Evolutionary conservation across 1,140 invertebrate genomes (phyloP), one percentile per base, ranked within the genome.

Genomic region (Penaeus japonicus): DNA sequence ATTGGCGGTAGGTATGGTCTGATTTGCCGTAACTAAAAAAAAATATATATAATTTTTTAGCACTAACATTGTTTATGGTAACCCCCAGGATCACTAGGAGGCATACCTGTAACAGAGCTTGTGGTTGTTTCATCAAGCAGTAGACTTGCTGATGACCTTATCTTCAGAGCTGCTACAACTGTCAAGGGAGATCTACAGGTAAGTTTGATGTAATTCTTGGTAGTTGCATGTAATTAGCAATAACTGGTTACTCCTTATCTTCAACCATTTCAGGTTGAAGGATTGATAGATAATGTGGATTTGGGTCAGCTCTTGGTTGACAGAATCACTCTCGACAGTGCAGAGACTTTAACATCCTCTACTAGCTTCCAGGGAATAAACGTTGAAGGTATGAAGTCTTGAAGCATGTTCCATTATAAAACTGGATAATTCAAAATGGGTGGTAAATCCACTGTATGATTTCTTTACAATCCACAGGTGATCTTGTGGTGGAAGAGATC

Each of bases 261-360:
- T 35, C 12, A 20, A 32, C 24, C 27, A 7, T 27, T 39, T 47
- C 75, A 86, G 85, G 85, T 86, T 5, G 47, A 55, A 24, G 85
- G 85, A 5, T 53, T 86, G 18, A 55, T 86, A 32, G 85, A 86
- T 30, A 77, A 59, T 22, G 85, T 86, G 1, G 77, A 86, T 22
- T 22, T 86, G 35, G 77, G 27, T 2, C 30, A 53, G 0, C 32
- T 86, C 4, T 57, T 86, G 7, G 0, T 7, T 1, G 53, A 62
- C 17, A 78, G 85, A 32, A 27, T 80, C 1, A 80, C 35, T 1
- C 30, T 86, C 1, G 57, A 70, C 32, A 20, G n/a, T 1, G 10
- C 32, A 22, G 75, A 86, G 57, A 80, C 85, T 7, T 47, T 86
- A 12, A 17, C 22, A 7, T 35, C 53, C 4, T 32, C 75, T 12